Evolutionary conservation across 2,888 invertebrate genomes (phyloP).

Genomic region (Cloeon dipterum): DNA sequence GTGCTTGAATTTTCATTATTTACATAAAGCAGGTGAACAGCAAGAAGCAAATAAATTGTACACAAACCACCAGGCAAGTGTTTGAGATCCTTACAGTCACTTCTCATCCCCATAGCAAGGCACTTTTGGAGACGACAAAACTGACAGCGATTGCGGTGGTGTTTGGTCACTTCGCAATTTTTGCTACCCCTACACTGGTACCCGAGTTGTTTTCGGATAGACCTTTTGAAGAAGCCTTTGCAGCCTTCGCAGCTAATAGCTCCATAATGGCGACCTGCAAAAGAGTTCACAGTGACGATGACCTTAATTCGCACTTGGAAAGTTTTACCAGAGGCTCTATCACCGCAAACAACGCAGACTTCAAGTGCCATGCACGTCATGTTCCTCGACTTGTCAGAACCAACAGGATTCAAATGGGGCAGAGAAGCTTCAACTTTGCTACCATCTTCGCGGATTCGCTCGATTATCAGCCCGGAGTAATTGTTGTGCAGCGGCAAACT

Average conservation of each 20-base stretch:
- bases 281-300: conserved; percentile 2
- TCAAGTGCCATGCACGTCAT: conserved; percentile 45
- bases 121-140: conserved; percentile 97
- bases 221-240: conserved; percentile 95
- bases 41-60: no score
- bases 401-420: not conserved
- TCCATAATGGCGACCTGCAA: conserved; percentile 66
- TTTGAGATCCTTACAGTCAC: conserved; percentile 63
- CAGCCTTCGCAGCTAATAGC: conserved; percentile 75
- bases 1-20: no score
- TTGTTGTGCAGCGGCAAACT: no score
- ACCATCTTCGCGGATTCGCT: no score
- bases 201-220: conserved; percentile 88
- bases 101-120: conserved; percentile 92
- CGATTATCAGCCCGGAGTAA: no score
- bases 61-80: conserved; percentile 6
- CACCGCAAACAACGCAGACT: conserved; percentile 87
- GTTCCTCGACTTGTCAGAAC: conserved; percentile 14
- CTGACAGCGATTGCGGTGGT: conserved; percentile 94
- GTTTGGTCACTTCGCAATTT: conserved; percentile 96
- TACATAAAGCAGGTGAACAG: no score
- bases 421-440: no score
- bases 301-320: no score
- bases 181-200: conserved; percentile 91
- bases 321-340: conserved; percentile 77